phyloP scores from a whole-genome alignment of 2,888 invertebrate genomes.

The Elmis aenea region DNA sequence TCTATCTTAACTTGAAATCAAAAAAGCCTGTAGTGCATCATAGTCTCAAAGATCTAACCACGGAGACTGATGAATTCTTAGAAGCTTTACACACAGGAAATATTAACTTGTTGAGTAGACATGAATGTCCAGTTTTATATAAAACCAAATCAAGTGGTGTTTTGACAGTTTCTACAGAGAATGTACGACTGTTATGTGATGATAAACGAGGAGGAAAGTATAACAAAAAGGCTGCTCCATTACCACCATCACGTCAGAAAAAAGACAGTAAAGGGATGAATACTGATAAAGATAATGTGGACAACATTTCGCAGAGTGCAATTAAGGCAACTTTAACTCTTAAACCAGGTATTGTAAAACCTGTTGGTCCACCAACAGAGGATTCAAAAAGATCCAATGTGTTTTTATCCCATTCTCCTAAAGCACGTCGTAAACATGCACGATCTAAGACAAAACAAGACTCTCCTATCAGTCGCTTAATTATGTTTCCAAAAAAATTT shows the following conservation, averaged over 20 bases:
- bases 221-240: slow-evolving; percentile 51
- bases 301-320: slow-evolving; percentile 20
- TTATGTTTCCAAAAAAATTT: slow-evolving; percentile 54
- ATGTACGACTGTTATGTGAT: too few species aligned
- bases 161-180: background rate
- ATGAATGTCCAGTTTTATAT: too few species aligned
- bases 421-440: slow-evolving; percentile 28
- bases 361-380: slow-evolving; percentile 29
- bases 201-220: slow-evolving; percentile 49
- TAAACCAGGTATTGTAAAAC: slow-evolving; percentile 46
- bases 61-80: background rate
- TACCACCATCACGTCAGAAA: slow-evolving; percentile 36
- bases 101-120: background rate
- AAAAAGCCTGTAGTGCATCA: background rate
- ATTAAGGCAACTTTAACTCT: slow-evolving; percentile 50
- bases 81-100: background rate
- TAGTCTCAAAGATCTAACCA: background rate
- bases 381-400: slow-evolving; percentile 21
- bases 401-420: slow-evolving; percentile 37
- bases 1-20: background rate
- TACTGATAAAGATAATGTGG: slow-evolving; percentile 13
- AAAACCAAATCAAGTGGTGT: background rate
- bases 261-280: slow-evolving; percentile 1
- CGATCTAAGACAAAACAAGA: slow-evolving; percentile 25
- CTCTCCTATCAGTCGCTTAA: slow-evolving; percentile 37